phyloP scores from a whole-genome alignment of 1,140 invertebrate species.

The Procambarus virginalis region DNA sequence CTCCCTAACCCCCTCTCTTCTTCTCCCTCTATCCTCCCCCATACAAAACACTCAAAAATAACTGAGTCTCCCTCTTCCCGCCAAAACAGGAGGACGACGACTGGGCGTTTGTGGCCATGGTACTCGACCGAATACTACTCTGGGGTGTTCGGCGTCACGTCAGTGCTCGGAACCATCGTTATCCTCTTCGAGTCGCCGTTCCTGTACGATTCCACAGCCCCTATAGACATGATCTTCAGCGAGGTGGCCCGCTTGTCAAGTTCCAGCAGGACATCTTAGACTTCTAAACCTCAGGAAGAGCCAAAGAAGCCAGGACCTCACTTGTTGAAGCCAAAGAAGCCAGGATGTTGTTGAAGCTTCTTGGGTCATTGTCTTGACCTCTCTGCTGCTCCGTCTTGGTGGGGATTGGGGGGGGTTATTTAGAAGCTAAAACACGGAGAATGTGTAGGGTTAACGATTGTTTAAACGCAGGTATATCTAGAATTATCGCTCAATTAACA shows the following conservation, averaged over 20 bases:
- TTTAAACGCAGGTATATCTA: neutral
- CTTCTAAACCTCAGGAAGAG: neutral
- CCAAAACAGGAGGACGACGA: slow-evolving; percentile 91
- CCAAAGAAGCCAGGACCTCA: neutral
- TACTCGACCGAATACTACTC: slow-evolving; percentile 95
- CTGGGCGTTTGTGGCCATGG: slow-evolving; percentile 99
- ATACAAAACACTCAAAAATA: neutral
- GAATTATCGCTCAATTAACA: slow-evolving; percentile 1
- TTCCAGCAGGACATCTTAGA: slow-evolving; percentile 52
- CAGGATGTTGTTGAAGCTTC: too few species aligned
- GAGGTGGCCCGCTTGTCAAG: slow-evolving; percentile 80
- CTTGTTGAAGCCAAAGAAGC: too few species aligned
- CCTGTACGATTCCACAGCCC: slow-evolving; percentile 90
- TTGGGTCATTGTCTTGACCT: neutral
- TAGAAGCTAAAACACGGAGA: too few species aligned
- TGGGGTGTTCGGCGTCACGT: slow-evolving; percentile 92
- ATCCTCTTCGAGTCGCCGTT: slow-evolving; percentile 93
- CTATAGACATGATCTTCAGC: slow-evolving; percentile 88
- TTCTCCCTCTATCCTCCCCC: neutral
- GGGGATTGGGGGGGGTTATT: too few species aligned
- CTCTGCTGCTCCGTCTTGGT: neutral
- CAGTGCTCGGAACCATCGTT: slow-evolving; percentile 87
- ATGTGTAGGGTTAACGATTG: neutral
- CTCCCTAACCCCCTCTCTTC: neutral
- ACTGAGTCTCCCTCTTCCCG: slow-evolving; percentile 14